phyloP scores from a whole-genome alignment of 2,113 vertebrate genomes.

The Sminthopsis crassicaudata region DNA sequence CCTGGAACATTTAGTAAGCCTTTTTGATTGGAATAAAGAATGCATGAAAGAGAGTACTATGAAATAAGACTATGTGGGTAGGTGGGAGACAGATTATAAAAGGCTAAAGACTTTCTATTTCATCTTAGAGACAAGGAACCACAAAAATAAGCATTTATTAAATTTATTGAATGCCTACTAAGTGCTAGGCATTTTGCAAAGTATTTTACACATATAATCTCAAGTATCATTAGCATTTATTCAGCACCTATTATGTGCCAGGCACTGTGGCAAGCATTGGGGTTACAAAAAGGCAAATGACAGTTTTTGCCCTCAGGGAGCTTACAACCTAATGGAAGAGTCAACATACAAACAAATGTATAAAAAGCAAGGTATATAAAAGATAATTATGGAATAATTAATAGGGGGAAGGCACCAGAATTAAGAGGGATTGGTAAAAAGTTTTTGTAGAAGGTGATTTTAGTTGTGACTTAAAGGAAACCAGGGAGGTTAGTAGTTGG shows the following conservation, averaged over 20 bases:
- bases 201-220: not conserved
- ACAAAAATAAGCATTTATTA: not conserved
- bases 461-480: not conserved
- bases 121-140: not conserved
- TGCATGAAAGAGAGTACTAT: not conserved
- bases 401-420: not conserved
- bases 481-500: not conserved
- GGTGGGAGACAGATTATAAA: not conserved
- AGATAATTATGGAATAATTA: not conserved
- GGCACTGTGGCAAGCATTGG: not conserved
- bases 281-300: not conserved
- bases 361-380: not conserved
- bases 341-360: not conserved
- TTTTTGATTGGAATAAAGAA: not conserved
- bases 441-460: not conserved
- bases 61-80: not conserved
- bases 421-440: not conserved
- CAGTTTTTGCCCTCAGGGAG: not conserved
- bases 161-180: not conserved
- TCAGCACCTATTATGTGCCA: not conserved
- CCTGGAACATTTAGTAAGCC: not conserved
- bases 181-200: not conserved
- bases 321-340: not conserved
- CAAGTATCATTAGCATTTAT: not conserved
- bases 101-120: not conserved